Base-by-base conservation (phyloP, 2,113 vertebrate genomes). In the Oreochromis niloticus region DNA sequence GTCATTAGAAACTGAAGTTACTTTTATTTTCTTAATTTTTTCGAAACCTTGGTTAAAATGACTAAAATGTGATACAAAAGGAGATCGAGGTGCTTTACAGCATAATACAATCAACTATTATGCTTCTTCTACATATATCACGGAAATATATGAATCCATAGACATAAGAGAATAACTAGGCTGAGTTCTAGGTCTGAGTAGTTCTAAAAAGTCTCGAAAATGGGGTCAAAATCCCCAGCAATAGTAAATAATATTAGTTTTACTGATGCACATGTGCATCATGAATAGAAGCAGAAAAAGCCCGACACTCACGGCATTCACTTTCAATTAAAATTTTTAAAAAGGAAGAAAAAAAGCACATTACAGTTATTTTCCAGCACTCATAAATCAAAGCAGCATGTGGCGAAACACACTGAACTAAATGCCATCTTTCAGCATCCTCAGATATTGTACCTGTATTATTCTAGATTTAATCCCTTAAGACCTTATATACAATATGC, bases 391-490 rank as follows among this genome's bases (percentile, higher is more conserved):
- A 88, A 85, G 46, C 87, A 54, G 19, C 66, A 4, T 43, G 52
- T 84, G 80, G 59, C 80, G 86, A 91, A 89, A 88, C 75, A 85
- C 81, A 66, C 13, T 89, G 87, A 88, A 89, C 85, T 83, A 84
- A 91, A 86, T 85, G 46, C 14, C 84, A 79, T 80, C 87, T 83
- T 85, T 89, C 90, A 85, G 52, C 79, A 13, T 85, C 81, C 71
- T 81, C n/a, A 89, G 83, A 93, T 89, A 91, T 87, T 85, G 81
- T 90, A 91, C 85, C 91, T 93, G 80, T 87, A 91, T 91, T 87
- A 88, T 90, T 93, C 87, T 54, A 54, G 80, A 83, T 89, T 91
- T 94, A 94, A 94, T 90, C 92, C 88, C 90, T 88, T 95, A 95
- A 95, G 82, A 88, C 90, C 90, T 80, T 84, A 81, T 81, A 81